Conservation (phyloP, 2,113 vertebrate species). For the Eptesicus fuscus region DNA sequence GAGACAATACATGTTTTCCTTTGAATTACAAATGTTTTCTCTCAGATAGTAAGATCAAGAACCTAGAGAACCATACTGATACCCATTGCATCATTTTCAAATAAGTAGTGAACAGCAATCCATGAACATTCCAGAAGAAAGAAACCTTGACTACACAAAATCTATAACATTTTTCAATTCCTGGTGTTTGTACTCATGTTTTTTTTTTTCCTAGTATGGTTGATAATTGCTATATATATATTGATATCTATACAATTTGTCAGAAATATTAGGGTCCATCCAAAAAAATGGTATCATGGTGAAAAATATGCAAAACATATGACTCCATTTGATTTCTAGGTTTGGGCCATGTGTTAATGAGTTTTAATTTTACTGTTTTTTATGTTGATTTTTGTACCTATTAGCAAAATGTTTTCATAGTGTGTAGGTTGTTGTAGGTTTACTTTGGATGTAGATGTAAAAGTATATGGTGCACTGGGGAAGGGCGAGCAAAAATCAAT, state of each 20-base stretch:
- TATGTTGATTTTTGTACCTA: neutral
- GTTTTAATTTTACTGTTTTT: neutral
- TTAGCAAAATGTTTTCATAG: neutral
- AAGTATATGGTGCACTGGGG: neutral
- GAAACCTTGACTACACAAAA: neutral
- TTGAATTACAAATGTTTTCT: neutral
- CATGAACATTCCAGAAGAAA: neutral
- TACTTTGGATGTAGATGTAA: neutral
- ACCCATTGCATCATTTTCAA: neutral
- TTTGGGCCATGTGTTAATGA: neutral
- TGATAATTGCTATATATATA: slow-evolving; percentile 17
- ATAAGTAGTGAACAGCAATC: neutral
- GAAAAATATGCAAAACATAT: neutral
- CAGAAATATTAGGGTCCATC: neutral
- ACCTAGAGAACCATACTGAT: neutral
- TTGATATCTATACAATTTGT: neutral
- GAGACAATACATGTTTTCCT: neutral
- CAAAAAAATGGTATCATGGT: neutral
- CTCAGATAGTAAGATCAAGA: slow-evolving; percentile 1
- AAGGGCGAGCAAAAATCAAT: slow-evolving; percentile 74
- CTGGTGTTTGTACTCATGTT: neutral
- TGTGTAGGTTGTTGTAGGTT: neutral
- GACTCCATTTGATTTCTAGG: neutral
- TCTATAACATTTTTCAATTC: neutral
- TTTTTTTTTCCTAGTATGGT: neutral